Base-by-base conservation (phyloP, 1,140 invertebrate genomes). In the Papilio dardanus region DNA sequence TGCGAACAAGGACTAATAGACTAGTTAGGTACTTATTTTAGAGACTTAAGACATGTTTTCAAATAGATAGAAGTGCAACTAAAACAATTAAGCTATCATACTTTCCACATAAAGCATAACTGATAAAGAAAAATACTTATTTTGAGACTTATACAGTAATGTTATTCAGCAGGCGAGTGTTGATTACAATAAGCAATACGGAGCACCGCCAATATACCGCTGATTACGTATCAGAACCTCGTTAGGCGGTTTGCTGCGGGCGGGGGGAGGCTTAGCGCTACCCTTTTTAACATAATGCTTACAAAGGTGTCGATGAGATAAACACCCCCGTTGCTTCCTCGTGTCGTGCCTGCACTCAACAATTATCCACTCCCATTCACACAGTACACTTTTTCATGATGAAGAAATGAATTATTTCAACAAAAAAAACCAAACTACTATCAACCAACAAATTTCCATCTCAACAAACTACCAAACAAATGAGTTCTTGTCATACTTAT, bases 281-380 rank as follows among this genome's bases (percentile, higher is more conserved):
- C 54, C 46, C 40, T 24, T 30, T 65, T 62, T 65, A 71, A 21
- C 46, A 76, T 76, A 71, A 76, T 65, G 67, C 75, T 76, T 76
- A 75, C 75, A 76, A 76, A 76, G 35, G 75, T 8, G 30, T 10
- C 16, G 16, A 35, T 21, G 40, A 66, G 40, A 31, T 67, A 67
- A 74, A 33, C 76, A 30, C 50, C 35, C 31, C 71, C 66, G 75
- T 67, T 24, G 54, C 21, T 62, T 62, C 54, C 54, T 62, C 30
- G 10, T 28, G 24, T 62, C 54, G 21, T 62, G 54, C 10, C 24
- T 78, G 71, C 66, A 76, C 58, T 71, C 68, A 62, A 21, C 12
- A 62, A 54, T 54, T 54, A 54, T 54, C 24, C 54, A 24, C 30
- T 1, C 4, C 21, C 21, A n/a, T 28, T 62, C 24, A 62, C 21